Percentiles rank a stretch among this genome's conserved stretches.
Evolutionary conservation across 2,113 vertebrate species (phyloP).

Genomic region (Pteropus alecto): DNA sequence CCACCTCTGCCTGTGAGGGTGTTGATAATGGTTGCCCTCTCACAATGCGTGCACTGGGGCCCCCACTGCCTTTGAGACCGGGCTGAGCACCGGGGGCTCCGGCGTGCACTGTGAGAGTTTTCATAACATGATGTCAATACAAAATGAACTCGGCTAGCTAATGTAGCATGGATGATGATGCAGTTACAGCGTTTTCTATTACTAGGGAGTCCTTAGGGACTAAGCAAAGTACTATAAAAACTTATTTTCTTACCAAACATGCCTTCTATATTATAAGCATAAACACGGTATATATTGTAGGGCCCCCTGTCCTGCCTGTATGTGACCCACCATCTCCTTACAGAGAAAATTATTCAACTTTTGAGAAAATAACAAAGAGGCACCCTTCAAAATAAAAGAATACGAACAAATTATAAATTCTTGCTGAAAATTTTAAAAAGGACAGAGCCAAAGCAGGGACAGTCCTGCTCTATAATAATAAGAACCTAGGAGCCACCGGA

Average conservation of each 20-base stretch:
- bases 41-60: neutral
- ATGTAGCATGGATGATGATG: neutral
- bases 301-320: neutral
- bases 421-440: neutral
- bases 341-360: slow-evolving; percentile 14
- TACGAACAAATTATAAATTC: neutral
- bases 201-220: neutral
- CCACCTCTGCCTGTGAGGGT: neutral
- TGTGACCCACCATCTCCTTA: neutral
- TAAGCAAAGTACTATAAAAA: neutral
- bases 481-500: neutral
- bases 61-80: neutral
- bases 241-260: neutral
- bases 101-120: neutral
- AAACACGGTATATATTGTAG: neutral
- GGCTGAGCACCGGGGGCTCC: neutral
- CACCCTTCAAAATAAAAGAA: neutral
- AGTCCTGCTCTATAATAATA: neutral
- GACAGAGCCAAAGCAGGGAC: neutral
- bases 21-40: neutral
- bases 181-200: neutral
- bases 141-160: neutral
- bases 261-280: neutral
- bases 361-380: neutral
- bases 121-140: neutral